Percentiles rank a stretch among this genome's conserved stretches.
Conservation (phyloP, 2,888 invertebrate genomes). For the Eulithis prunata region DNA sequence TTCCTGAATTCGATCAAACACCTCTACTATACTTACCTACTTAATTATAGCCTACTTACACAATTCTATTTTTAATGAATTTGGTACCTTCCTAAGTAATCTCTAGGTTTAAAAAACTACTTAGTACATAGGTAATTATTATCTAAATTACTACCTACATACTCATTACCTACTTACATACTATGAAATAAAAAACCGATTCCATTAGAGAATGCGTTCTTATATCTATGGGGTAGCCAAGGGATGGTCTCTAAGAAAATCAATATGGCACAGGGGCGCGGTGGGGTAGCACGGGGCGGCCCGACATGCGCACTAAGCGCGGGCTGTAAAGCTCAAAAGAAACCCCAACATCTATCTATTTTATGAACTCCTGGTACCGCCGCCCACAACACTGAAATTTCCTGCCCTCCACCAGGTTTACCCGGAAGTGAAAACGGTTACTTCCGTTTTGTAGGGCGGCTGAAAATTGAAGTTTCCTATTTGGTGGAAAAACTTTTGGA, state of each 20-base stretch:
- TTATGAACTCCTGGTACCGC: conserved; percentile 67
- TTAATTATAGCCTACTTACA: no score
- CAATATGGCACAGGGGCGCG: neutral
- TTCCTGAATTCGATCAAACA: no score
- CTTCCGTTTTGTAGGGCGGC: conserved; percentile 73
- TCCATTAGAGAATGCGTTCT: no score
- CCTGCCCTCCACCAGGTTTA: conserved; percentile 76
- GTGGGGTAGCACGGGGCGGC: neutral
- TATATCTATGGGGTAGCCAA: no score
- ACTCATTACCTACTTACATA: no score
- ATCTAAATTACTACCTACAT: no score
- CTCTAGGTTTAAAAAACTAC: no score
- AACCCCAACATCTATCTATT: conserved; percentile 41
- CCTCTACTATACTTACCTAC: no score
- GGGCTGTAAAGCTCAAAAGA: neutral
- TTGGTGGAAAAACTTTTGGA: conserved; percentile 24
- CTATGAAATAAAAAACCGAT: no score
- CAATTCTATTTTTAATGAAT: no score
- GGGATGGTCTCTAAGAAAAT: neutral
- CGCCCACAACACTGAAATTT: conserved; percentile 82
- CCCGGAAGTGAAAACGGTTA: conserved; percentile 67
- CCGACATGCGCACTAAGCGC: conserved; percentile 56
- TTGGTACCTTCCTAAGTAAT: no score
- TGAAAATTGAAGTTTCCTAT: conserved; percentile 39
- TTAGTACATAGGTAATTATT: no score